Evolutionary conservation across 1,140 invertebrate genomes (phyloP).

Genomic region (Solen grandis): DNA sequence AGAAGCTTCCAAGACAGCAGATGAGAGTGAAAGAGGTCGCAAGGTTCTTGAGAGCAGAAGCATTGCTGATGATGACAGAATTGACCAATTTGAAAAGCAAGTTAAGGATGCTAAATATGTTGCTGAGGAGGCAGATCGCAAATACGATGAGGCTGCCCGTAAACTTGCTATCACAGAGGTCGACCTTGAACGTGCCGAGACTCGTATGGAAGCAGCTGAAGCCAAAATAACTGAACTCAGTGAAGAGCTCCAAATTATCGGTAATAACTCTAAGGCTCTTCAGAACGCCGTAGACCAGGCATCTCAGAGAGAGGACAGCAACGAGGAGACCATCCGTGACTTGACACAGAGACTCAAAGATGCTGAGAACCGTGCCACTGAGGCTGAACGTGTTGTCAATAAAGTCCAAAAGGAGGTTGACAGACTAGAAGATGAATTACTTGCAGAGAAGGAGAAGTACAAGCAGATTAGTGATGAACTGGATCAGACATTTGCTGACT

Average conservation of each 20-base stretch:
- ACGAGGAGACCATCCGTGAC: constrained; percentile 99
- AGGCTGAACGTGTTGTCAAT: constrained; percentile 99
- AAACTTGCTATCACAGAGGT: constrained; percentile 99
- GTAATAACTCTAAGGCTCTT: constrained; percentile 99
- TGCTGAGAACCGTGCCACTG: constrained; percentile 99
- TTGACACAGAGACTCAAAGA: constrained; percentile 94
- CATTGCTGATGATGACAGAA: constrained; percentile 99
- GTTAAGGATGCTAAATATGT: constrained; percentile 99
- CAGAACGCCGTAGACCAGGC: constrained; percentile 99
- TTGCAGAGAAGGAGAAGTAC: constrained; percentile 99
- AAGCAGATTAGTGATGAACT: constrained; percentile 99
- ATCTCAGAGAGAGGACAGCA: constrained; percentile 99
- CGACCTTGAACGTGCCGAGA: constrained; percentile 99
- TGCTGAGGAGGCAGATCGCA: constrained; percentile 99
- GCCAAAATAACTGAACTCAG: constrained; percentile 99
- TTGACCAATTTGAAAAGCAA: constrained; percentile 99
- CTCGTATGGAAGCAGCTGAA: constrained; percentile 99
- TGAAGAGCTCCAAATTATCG: constrained; percentile 99
- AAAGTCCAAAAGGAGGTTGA: constrained; percentile 99
- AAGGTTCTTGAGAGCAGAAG: constrained; percentile 84
- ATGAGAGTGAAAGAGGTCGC: constrained; percentile 95
- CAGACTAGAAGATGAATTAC: constrained; percentile 99
- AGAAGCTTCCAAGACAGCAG: constrained; percentile 98
- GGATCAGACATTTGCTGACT: constrained; percentile 98
- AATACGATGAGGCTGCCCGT: constrained; percentile 99